Conservation (phyloP, 1,140 invertebrate genomes). For the Hesperophylax magnus region DNA sequence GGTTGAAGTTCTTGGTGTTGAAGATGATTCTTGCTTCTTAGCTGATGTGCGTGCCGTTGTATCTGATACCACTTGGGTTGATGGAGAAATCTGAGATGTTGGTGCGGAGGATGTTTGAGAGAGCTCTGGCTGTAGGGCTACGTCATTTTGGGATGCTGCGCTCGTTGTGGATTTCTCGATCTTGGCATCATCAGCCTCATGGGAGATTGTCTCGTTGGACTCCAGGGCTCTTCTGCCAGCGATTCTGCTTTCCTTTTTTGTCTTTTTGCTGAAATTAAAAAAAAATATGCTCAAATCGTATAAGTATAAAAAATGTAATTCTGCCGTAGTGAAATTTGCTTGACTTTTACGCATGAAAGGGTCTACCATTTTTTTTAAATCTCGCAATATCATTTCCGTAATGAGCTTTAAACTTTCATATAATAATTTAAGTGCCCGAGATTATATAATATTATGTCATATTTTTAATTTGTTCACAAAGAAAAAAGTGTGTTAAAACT, state of each 20-base stretch:
- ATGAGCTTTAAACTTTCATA: too few relatives aligned
- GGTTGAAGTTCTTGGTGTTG: conserved; percentile 7
- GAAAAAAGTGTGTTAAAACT: too few relatives aligned
- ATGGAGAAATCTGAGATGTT: conserved; percentile 33
- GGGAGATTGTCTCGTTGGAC: neutral
- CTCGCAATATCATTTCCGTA: too few relatives aligned
- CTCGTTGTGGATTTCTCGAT: conserved; percentile 6
- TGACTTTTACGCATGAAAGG: too few relatives aligned
- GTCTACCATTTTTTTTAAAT: too few relatives aligned
- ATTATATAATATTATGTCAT: too few relatives aligned
- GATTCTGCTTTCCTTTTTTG: neutral
- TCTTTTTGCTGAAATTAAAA: conserved; percentile 14
- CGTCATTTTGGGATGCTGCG: neutral
- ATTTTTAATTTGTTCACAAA: too few relatives aligned
- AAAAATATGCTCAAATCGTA: too few relatives aligned
- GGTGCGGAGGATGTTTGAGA: conserved; percentile 23
- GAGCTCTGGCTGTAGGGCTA: neutral
- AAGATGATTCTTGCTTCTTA: conserved; percentile 20
- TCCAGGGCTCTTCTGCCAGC: neutral
- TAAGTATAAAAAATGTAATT: too few relatives aligned
- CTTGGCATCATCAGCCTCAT: neutral
- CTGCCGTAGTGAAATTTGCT: too few relatives aligned
- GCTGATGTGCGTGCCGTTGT: conserved; percentile 27
- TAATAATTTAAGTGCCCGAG: too few relatives aligned
- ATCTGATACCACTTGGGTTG: neutral